A percentile compares a stretch with the other conserved stretches of the same genome.
Evolutionary conservation across 92 coral and sea anemone species (phyloP).

Genomic region (Siderastrea siderea): DNA sequence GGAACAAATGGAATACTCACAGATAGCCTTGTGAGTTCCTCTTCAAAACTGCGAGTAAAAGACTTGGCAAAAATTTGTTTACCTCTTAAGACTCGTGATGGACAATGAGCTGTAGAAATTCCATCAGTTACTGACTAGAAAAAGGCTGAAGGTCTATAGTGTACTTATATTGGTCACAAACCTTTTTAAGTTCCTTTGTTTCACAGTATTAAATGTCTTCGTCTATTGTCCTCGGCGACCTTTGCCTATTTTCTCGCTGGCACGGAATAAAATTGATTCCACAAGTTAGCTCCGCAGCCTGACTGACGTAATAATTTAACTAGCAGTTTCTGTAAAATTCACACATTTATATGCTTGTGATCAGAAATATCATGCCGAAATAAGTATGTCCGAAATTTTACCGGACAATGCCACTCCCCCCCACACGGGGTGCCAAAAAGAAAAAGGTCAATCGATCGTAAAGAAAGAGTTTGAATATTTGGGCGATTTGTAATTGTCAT

Average conservation of each 20-base stretch:
- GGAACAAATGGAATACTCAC: too few relatives aligned
- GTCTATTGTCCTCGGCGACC: too few relatives aligned
- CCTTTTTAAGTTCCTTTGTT: neutral
- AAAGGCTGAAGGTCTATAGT: neutral
- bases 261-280: neutral
- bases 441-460: slow-evolving; percentile 9
- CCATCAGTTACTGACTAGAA: too few relatives aligned
- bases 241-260: neutral
- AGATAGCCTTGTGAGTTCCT: too few relatives aligned
- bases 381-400: slow-evolving; percentile 20
- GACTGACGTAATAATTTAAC: slow-evolving; percentile 28
- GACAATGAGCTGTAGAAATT: neutral
- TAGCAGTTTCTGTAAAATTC: neutral
- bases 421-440: neutral
- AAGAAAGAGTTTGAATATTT: neutral
- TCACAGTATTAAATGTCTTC: neutral
- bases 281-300: neutral
- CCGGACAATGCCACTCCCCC: slow-evolving; percentile 26
- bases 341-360: neutral
- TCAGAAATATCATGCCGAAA: slow-evolving; percentile 21
- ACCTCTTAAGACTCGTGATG: neutral
- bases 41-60: neutral
- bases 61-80: neutral
- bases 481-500: slow-evolving; percentile 18
- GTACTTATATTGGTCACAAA: neutral